Evolutionary conservation across 2,113 vertebrate species (phyloP), one percentile per base, ranked within the genome.

Genomic region (Pachyramphus minor): DNA sequence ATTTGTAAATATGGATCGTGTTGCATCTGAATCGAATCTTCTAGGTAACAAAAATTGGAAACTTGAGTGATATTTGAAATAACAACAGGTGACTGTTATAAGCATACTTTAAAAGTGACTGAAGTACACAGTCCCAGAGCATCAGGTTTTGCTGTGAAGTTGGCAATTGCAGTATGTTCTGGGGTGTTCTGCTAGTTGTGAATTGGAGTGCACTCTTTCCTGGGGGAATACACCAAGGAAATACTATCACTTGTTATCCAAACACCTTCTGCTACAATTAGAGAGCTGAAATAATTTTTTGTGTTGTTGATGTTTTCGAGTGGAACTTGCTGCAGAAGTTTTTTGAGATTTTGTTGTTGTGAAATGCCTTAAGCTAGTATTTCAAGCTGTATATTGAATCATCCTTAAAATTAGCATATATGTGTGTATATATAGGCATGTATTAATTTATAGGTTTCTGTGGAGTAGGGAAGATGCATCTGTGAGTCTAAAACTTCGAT

Each of bases 401-500:
- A 19, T 37, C 35, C 77, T 63, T 81, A n/a, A n/a, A 22, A 20
- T 41, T 42, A 44, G 31, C 24, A 16, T 33, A 11, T 33, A 3
- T 59, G 39, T 37, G 25, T 62, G 17, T 60, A 2, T 37, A 39
- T 62, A 39, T 64, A 42, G 35, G 22, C 14, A 17, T 16, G 9
- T 74, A 28, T 45, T 44, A 45, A 42, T 74, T 19, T 33, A 15
- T 12, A 45, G 22, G 23, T 52, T 86, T 86, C 12, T 3, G 2
- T 15, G 2, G 10, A 3, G 5, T 6, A 11, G 7, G 1, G 3
- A 0, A 3, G 31, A 28, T 67, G 21, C 28, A 39, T 68, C 31
- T 35, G 20, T 33, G 41, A 39, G 19, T 13, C 27, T 53, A 68
- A 74, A 89, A 73, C 9, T 30, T 62, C 5, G 9, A 19, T 56